These are phyloP conservation scores for Lycaon pictus DNA, from an alignment of 2,113 vertebrate species.

Conservation along the genomic window DNA sequence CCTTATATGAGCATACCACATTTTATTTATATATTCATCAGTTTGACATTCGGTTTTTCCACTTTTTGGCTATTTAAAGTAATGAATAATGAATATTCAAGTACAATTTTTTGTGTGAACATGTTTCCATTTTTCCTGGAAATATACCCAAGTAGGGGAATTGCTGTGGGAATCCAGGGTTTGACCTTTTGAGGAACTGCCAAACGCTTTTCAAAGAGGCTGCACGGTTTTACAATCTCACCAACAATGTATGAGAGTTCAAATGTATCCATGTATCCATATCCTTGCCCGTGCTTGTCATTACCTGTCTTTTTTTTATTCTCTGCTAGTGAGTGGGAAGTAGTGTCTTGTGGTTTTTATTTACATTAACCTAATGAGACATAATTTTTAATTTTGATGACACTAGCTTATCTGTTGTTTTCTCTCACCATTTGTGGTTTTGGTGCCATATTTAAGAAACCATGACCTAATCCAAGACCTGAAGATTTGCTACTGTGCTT, in stretches of 20 bases:
- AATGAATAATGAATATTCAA: not conserved
- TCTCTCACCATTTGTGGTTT: slow-evolving; percentile 3
- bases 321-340: not conserved
- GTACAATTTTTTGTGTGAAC: not conserved
- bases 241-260: not conserved
- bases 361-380: not conserved
- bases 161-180: not conserved
- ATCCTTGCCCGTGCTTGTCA: not conserved
- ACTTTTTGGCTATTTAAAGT: not conserved
- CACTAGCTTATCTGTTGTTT: not conserved
- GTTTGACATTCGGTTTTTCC: not conserved
- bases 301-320: not conserved
- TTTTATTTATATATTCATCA: not conserved
- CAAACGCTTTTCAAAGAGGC: not conserved
- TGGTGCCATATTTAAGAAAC: not conserved
- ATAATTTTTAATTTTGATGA: slow-evolving; percentile 30
- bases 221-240: not conserved
- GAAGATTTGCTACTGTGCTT: not conserved
- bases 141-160: not conserved
- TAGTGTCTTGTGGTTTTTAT: not conserved
- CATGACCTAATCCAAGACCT: not conserved
- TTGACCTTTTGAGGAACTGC: not conserved
- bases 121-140: not conserved
- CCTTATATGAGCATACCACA: not conserved
- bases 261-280: not conserved